A percentile compares a stretch with the other conserved stretches of the same genome.
Conservation (phyloP, 2,797 vertebrate species). For the Thaleichthys pacificus region DNA sequence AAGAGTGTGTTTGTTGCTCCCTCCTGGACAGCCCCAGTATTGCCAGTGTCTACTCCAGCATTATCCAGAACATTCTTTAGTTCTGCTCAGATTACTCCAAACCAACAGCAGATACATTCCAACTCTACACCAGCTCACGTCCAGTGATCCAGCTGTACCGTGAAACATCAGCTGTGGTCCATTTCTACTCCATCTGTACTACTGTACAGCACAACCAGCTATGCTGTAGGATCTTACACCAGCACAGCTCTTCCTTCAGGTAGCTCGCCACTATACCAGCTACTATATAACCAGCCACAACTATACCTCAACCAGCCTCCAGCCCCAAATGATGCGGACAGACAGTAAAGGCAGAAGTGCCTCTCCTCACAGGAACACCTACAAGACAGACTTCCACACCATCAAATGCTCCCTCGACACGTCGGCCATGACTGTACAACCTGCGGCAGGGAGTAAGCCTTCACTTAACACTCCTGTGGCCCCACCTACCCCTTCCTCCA, state of each 20-base stretch:
- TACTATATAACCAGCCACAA: too few relatives aligned
- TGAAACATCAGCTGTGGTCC: background rate
- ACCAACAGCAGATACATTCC: background rate
- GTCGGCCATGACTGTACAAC: constrained; percentile 49
- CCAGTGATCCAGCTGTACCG: too few relatives aligned
- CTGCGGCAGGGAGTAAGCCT: constrained; percentile 42
- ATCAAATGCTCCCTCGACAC: constrained; percentile 89
- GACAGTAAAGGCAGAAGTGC: constrained; percentile 87
- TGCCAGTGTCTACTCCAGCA: too few relatives aligned
- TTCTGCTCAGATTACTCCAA: too few relatives aligned
- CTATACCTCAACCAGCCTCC: constrained; percentile 48
- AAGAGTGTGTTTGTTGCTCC: too few relatives aligned
- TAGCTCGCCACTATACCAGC: constrained; percentile 11
- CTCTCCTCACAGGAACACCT: constrained; percentile 89
- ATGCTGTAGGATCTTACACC: background rate
- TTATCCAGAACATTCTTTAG: too few relatives aligned
- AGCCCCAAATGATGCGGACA: constrained; percentile 81
- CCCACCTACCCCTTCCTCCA: constrained; percentile 41
- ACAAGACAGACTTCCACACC: constrained; percentile 89
- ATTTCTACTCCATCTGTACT: background rate
- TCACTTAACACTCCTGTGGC: constrained; percentile 1
- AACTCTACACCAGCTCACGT: constrained; percentile 17
- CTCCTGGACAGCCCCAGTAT: too few relatives aligned
- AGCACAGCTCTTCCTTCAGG: constrained; percentile 10
- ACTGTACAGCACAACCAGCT: background rate